A percentile compares a stretch with the other conserved stretches of the same genome.
Conservation (phyloP, 2,113 vertebrate genomes). For the Loxodonta africana region DNA sequence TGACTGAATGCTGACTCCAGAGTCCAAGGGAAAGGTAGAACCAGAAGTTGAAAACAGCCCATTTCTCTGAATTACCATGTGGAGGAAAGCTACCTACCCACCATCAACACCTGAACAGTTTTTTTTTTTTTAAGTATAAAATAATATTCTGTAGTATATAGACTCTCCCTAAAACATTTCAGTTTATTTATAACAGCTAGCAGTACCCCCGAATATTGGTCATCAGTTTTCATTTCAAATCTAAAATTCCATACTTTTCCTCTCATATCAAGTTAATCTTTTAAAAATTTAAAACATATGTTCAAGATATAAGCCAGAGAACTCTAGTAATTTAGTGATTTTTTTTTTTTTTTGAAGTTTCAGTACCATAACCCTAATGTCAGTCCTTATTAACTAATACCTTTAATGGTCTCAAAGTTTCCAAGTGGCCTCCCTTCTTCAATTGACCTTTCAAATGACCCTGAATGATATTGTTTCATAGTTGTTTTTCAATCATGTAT, state of each 20-base stretch:
- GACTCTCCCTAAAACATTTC: not conserved
- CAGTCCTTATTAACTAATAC: not conserved
- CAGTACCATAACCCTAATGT: not conserved
- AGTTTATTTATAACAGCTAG: not conserved
- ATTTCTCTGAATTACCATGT: not conserved
- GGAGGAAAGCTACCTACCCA: not conserved
- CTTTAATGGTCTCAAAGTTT: not conserved
- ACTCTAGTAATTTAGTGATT: not conserved
- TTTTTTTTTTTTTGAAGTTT: not conserved
- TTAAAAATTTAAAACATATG: not conserved
- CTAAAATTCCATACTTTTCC: not conserved
- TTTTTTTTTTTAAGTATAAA: not conserved
- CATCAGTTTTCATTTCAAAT: not conserved
- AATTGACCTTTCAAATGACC: not conserved
- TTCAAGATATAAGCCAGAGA: not conserved
- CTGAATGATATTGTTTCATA: not conserved
- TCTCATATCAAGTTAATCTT: not conserved
- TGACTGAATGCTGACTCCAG: not conserved
- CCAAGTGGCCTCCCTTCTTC: not conserved
- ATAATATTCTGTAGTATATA: not conserved
- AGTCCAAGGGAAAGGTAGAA: not conserved
- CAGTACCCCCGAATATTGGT: not conserved
- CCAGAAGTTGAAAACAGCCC: not conserved
- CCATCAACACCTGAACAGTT: not conserved
- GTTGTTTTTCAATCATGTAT: not conserved